Evolutionary conservation across 2,888 invertebrate species (phyloP).

Genomic region (Hypena proboscidalis): DNA sequence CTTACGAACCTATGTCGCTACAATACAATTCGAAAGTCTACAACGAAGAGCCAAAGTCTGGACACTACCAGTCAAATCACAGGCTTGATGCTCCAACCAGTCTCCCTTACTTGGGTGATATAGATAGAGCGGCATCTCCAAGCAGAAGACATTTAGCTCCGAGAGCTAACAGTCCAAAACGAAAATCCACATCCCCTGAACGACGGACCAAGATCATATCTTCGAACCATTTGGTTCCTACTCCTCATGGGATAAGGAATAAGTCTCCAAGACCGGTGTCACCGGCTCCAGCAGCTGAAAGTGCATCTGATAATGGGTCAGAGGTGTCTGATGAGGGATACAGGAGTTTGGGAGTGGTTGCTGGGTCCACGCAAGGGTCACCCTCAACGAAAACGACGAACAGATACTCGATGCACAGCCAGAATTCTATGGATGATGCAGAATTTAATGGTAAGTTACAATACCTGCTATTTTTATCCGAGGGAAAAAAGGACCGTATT

Average conservation of each 20-base stretch:
- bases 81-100: conserved; percentile 68
- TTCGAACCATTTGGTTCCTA: conserved; percentile 80
- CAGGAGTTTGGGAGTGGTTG: conserved; percentile 90
- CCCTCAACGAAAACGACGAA: conserved; percentile 84
- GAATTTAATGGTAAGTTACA: conserved; percentile 87
- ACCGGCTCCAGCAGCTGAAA: conserved; percentile 84
- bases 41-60: conserved; percentile 61
- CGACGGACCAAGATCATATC: conserved; percentile 70
- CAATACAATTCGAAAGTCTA: conserved; percentile 57
- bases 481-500: no score
- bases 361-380: conserved; percentile 79
- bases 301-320: conserved; percentile 92
- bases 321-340: conserved; percentile 95
- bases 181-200: conserved; percentile 77
- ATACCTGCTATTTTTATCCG: neutral
- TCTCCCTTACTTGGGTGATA: conserved; percentile 72
- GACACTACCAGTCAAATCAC: conserved; percentile 67
- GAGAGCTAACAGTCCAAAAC: conserved; percentile 66
- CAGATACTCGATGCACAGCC: conserved; percentile 89
- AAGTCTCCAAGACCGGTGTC: conserved; percentile 80
- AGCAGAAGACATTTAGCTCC: conserved; percentile 63
- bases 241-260: conserved; percentile 71
- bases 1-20: conserved; percentile 69
- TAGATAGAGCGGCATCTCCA: conserved; percentile 70
- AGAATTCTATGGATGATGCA: conserved; percentile 90